phyloP scores from a whole-genome alignment of 2,113 vertebrate genomes.

The Syngnathoides biaculeatus region DNA sequence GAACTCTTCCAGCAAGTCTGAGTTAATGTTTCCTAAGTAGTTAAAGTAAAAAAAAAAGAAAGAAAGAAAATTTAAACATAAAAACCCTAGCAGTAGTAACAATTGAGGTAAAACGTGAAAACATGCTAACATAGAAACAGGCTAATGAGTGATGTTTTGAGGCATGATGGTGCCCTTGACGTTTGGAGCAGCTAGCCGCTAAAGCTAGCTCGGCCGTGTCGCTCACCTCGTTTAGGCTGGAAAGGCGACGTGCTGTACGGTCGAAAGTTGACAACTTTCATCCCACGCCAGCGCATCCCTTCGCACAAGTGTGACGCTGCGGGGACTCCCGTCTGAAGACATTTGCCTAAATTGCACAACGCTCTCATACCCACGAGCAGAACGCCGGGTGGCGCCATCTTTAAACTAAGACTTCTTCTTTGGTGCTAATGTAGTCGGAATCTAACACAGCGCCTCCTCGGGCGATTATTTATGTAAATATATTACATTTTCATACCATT shows the following conservation, averaged over 20 bases:
- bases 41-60: not conserved
- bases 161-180: constrained; percentile 45
- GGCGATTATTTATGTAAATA: not conserved
- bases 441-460: not conserved
- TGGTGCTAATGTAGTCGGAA: not conserved
- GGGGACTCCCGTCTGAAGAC: not conserved
- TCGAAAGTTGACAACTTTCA: constrained; percentile 20
- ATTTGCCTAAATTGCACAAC: constrained; percentile 48
- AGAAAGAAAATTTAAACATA: not conserved
- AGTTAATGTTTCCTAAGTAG: constrained; percentile 45
- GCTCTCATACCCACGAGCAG: constrained; percentile 59
- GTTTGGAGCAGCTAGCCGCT: not conserved
- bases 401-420: constrained; percentile 49
- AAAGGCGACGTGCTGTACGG: not conserved
- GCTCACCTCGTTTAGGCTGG: constrained; percentile 49
- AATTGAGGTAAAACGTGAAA: not conserved
- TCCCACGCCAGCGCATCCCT: constrained; percentile 44
- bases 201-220: constrained; percentile 6
- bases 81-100: not conserved
- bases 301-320: constrained; percentile 13
- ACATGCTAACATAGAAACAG: not conserved
- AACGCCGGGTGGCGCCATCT: constrained; percentile 68
- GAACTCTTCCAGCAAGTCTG: constrained; percentile 82
- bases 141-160: not conserved
- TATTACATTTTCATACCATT: too few species aligned